Base-by-base conservation (phyloP, 2,113 vertebrate genomes). In the Cebidichthys violaceus region DNA sequence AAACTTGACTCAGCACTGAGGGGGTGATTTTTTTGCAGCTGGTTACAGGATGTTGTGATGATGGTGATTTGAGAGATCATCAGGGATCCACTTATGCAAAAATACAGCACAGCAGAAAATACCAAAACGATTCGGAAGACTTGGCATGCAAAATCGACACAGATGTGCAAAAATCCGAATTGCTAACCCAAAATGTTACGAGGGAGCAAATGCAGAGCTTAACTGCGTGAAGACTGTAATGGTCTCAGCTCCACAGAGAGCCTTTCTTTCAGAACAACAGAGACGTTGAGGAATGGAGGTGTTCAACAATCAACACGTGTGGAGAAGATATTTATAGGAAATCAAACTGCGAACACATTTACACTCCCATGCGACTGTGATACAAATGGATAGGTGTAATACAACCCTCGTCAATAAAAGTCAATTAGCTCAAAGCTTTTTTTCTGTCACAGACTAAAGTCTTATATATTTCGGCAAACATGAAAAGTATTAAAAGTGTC, bases 171-270 rank as follows among this genome's bases (percentile, higher is more conserved):
- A 15, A 64, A 86, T 74, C 57, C 0, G 18, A 68, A 77, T 27
- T 47, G 55, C 27, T 7, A 69, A 74, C 35, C 18, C 41, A 50
- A 41, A 76, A 52, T 59, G 18, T 65, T 59, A 65, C 7, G 62
- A 82, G 64, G 22, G 64, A 75, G 55, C 47, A 52, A 83, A 54
- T 37, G 69, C 9, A 70, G 67, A 60, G 57, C 39, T 77, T 66
- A 69, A 64, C 55, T 55, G 45, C 55, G 61, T 69, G 52, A 39
- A 61, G 27, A 61, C 59, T 31, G 17, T 17, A 39, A 67, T 75
- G 29, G 71, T 41, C 35, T 75, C 35, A 61, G n/a, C 33, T 2
- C 27, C 43, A 27, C 43, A 15, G 37, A 31, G 60, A 75, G 52
- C 52, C 8, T 71, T 62, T 76, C 20, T 55, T 37, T 41, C 24